Evolutionary conservation across 2,113 vertebrate genomes (phyloP).

Genomic region (Notothenia coriiceps): DNA sequence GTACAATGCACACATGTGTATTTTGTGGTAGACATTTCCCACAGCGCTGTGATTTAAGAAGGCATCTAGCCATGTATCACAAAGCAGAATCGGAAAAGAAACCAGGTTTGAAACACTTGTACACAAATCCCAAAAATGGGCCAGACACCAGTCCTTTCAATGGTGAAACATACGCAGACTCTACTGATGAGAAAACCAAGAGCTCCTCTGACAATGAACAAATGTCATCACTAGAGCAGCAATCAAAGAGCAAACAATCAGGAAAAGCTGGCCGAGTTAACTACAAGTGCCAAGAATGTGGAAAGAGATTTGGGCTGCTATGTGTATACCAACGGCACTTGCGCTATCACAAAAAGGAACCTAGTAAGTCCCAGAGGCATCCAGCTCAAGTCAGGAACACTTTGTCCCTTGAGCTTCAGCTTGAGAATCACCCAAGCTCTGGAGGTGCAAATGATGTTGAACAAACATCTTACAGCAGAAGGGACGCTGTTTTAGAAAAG

Average conservation of each 20-base stretch:
- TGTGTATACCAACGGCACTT: conserved; percentile 84
- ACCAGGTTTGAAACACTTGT: conserved; percentile 61
- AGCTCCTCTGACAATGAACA: conserved; percentile 61
- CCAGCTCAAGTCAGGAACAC: conserved; percentile 76
- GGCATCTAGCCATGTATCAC: conserved; percentile 83
- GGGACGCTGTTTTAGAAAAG: conserved; percentile 41
- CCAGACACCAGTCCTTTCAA: conserved; percentile 34
- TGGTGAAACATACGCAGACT: conserved; percentile 39
- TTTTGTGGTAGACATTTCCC: conserved; percentile 84
- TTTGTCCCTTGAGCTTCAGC: conserved; percentile 76
- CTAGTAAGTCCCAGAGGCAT: conserved; percentile 73
- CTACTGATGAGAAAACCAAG: conserved; percentile 56
- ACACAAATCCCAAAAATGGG: conserved; percentile 48
- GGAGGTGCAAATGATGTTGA: conserved; percentile 41
- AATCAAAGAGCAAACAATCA: conserved; percentile 47
- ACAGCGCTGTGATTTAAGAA: conserved; percentile 84
- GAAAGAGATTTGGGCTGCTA: conserved; percentile 82
- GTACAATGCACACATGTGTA: conserved; percentile 83
- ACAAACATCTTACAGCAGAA: conserved; percentile 35
- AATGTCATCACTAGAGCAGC: conserved; percentile 35
- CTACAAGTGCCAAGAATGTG: conserved; percentile 84
- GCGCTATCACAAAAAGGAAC: conserved; percentile 82
- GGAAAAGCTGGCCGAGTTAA: conserved; percentile 65
- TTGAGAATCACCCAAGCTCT: conserved; percentile 72
- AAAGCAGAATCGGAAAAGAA: conserved; percentile 77